These are phyloP conservation scores for Thymelicus acteon DNA, from an alignment of 2,888 invertebrate species.

Conservation along the genomic window DNA sequence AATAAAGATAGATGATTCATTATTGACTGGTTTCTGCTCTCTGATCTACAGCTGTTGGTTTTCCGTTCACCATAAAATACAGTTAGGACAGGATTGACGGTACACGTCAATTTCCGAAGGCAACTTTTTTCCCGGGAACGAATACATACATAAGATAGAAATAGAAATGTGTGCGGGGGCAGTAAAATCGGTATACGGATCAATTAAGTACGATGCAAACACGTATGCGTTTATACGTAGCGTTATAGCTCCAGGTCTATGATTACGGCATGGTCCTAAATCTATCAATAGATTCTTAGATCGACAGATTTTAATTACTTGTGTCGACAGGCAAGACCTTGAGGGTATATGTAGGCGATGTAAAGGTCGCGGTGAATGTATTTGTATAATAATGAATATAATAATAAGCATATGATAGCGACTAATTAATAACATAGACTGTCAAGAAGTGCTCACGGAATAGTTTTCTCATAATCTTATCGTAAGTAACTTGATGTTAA, in stretches of 20 bases:
- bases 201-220: background rate
- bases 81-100: no score
- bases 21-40: no score
- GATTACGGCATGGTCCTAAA: background rate
- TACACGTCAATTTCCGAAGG: no score
- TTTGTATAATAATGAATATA: no score
- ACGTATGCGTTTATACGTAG: no score
- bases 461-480: background rate
- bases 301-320: constrained; percentile 17
- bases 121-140: no score
- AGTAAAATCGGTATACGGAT: background rate
- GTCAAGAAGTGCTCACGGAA: background rate
- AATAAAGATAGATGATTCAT: no score
- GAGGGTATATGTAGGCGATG: constrained; percentile 24
- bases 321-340: constrained; percentile 18
- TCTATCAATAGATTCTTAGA: constrained; percentile 12
- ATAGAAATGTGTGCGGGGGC: no score
- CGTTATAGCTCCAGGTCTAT: background rate
- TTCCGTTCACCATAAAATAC: no score
- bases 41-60: no score
- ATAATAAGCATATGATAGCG: constrained; percentile 1
- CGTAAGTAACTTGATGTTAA: background rate
- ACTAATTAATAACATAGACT: background rate
- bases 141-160: no score
- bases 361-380: constrained; percentile 30